Evolutionary conservation across 2,113 vertebrate genomes (phyloP).

Genomic region (Crotalus horridus): DNA sequence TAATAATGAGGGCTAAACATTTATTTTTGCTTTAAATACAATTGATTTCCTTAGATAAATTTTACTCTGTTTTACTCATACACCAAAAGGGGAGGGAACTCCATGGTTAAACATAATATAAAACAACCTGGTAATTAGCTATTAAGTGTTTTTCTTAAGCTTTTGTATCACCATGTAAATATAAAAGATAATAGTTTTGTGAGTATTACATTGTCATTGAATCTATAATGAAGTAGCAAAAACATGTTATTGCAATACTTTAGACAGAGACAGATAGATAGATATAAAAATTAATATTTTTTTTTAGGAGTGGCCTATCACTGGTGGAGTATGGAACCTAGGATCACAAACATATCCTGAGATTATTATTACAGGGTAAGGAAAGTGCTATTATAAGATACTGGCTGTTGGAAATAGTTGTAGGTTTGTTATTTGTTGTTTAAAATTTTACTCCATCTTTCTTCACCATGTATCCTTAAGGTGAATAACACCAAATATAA

Average conservation of each 20-base stretch:
- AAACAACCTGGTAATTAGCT: not conserved
- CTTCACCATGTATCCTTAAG: not conserved
- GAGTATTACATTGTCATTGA: not conserved
- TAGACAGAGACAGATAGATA: not conserved
- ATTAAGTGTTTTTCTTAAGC: not conserved
- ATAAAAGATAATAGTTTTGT: not conserved
- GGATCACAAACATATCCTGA: slow-evolving; percentile 93
- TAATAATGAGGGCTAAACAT: not conserved
- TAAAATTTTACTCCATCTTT: not conserved
- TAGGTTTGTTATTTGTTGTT: not conserved
- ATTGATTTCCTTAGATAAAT: not conserved
- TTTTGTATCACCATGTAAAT: not conserved
- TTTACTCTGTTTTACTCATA: not conserved
- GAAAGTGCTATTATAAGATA: slow-evolving; percentile 3
- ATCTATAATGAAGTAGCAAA: not conserved
- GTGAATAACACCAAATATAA: not conserved
- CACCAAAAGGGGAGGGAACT: not conserved
- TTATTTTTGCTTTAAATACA: not conserved
- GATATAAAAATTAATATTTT: slow-evolving; percentile 18
- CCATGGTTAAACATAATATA: not conserved
- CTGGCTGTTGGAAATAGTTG: not conserved
- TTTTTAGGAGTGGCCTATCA: slow-evolving; percentile 92
- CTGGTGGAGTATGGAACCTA: slow-evolving; percentile 91
- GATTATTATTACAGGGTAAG: slow-evolving; percentile 97
- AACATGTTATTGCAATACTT: not conserved